A percentile compares a stretch with the other conserved stretches of the same genome.
Conservation (phyloP, 1,140 invertebrate genomes). For the Lasioglossum albipes region DNA sequence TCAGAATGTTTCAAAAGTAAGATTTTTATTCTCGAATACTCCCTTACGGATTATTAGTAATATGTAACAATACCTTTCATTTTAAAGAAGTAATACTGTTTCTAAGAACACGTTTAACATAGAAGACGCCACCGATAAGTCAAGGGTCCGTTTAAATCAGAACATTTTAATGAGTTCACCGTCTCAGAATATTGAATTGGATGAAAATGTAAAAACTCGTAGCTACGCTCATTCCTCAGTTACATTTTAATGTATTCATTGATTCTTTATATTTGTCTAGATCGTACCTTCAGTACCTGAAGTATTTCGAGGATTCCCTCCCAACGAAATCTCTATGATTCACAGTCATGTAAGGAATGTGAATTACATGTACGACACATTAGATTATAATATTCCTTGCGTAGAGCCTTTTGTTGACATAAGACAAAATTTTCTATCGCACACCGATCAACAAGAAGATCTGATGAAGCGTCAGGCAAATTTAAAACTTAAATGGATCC, state of each 20-base stretch:
- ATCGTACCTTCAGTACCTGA: conserved; percentile 24
- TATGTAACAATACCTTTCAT: not conserved
- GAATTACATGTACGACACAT: conserved; percentile 47
- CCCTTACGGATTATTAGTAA: not conserved
- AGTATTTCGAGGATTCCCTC: conserved; percentile 61
- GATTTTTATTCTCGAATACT: not conserved
- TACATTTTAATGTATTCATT: conserved; percentile 3
- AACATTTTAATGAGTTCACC: not conserved
- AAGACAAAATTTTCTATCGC: conserved; percentile 27
- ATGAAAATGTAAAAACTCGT: conserved; percentile 12
- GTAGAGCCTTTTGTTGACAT: conserved; percentile 15
- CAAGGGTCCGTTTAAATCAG: conserved; percentile 9
- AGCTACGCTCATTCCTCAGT: not conserved
- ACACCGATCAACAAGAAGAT: conserved; percentile 33
- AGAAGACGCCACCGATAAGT: not conserved
- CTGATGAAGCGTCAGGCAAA: conserved; percentile 25
- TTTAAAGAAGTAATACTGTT: not conserved
- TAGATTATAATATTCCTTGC: conserved; percentile 28
- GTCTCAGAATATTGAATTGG: conserved; percentile 12
- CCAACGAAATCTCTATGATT: conserved; percentile 60
- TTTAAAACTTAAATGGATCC: conserved; percentile 30
- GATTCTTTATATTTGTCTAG: not conserved
- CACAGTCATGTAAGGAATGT: conserved; percentile 53
- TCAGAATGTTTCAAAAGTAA: conserved; percentile 10
- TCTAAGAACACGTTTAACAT: not conserved